These are phyloP conservation scores for Antennarius striatus DNA, from an alignment of 2,113 vertebrate genomes.

Conservation along the genomic window DNA sequence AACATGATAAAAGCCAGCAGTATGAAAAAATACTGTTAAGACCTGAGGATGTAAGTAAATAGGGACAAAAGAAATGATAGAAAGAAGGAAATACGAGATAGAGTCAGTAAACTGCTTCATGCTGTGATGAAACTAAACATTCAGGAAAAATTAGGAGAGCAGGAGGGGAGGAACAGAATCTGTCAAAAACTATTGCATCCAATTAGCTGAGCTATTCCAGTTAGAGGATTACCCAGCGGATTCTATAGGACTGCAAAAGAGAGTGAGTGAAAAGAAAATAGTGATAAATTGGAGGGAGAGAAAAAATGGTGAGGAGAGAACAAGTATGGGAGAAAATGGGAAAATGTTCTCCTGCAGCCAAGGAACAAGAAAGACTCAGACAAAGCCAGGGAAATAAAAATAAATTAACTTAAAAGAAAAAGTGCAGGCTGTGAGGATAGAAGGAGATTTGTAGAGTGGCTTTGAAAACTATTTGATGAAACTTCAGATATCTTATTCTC, in stretches of 20 bases:
- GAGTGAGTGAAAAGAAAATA: slow-evolving; percentile 4
- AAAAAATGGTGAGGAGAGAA: slow-evolving; percentile 10
- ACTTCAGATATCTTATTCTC: too few species aligned
- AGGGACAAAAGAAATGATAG: neutral
- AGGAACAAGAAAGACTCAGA: too few species aligned
- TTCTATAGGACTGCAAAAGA: slow-evolving; percentile 17
- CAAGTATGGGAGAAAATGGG: slow-evolving; percentile 12
- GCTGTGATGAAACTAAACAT: too few species aligned
- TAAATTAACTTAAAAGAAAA: neutral
- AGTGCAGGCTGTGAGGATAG: slow-evolving; percentile 3
- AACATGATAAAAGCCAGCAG: too few species aligned
- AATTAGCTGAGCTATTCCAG: slow-evolving; percentile 63
- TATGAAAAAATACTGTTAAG: too few species aligned
- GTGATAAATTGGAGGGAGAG: neutral
- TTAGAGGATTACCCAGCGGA: slow-evolving; percentile 53
- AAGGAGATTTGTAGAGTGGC: neutral
- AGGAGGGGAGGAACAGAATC: slow-evolving; percentile 34
- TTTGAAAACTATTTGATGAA: too few species aligned
- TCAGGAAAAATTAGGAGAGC: slow-evolving; percentile 27
- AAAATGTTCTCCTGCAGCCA: too few species aligned
- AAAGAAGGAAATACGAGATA: neutral
- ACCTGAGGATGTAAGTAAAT: too few species aligned
- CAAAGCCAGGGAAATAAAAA: neutral
- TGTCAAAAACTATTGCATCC: slow-evolving; percentile 53
- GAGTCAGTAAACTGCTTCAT: neutral